Base-by-base conservation (phyloP, 2,797 vertebrate species). In the Dicrostonyx torquatus region DNA sequence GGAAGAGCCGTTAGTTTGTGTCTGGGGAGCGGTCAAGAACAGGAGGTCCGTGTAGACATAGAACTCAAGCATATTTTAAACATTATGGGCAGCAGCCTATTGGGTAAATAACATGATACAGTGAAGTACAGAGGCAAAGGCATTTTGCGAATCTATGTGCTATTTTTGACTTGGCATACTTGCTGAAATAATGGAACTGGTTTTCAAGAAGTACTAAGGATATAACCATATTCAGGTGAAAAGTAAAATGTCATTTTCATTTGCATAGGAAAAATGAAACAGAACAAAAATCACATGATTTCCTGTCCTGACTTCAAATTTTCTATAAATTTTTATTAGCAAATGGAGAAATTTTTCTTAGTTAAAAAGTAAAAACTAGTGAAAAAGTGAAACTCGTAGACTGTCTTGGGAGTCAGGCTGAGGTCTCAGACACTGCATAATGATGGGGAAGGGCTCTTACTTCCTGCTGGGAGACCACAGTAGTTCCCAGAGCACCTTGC, bases 261-360 rank as follows among this genome's bases (percentile, higher is more conserved):
- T 86, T 95, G 10, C 18, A 34, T 26, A 68, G 64, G 34, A 68
- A 77, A 94, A 77, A 60, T 48, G 85, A 95, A 93, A 89, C 80
- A 43, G 31, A 64, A 22, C 26, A 90, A 82, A 94, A 94, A 43
- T 17, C 14, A 7, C 80, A n/a, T 75, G 18, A 66, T 86, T 92
- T 95, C 76, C 31, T 72, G 29, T 26, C 40, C 66, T 95, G 58
- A n/a, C 72, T 58, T 72, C 53, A 50, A 64, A 6, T 24, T 50
- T 84, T 92, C 53, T 80, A 2, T 64, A 43, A 68, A 9, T 75
- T 88, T 97, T 90, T 55, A 31, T 79, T 40, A 95, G 6, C 87
- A 72, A 82, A 94, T 75, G 48, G 11, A 29, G 18, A 60, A 76
- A 18, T 22, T 64, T 83, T 62, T 45, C 34, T 83, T 83, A 60